These are phyloP conservation scores for Zosterops japonicus DNA, from an alignment of 2,113 vertebrate species.

Conservation along the genomic window DNA sequence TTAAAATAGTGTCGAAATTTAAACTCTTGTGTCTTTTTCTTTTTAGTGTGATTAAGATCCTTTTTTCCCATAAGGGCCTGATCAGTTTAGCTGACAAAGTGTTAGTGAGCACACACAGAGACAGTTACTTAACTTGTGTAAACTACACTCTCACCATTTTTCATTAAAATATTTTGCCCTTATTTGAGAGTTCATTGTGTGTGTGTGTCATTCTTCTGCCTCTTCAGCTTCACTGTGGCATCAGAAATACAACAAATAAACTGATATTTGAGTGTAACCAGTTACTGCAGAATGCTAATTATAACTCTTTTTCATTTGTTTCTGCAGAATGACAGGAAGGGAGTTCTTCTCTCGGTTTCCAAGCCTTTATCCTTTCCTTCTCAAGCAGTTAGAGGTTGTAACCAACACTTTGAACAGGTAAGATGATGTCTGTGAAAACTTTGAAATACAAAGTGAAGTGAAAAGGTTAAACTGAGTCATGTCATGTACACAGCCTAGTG, in stretches of 20 bases:
- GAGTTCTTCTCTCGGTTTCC: slow-evolving; percentile 96
- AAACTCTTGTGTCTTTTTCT: not conserved
- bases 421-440: not conserved
- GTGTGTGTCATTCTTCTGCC: not conserved
- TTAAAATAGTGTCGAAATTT: not conserved
- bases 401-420: slow-evolving; percentile 86
- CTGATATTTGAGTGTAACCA: not conserved
- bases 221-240: not conserved
- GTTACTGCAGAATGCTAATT: not conserved
- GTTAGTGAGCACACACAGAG: not conserved
- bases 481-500: not conserved
- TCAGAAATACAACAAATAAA: not conserved
- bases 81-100: not conserved
- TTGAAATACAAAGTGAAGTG: not conserved
- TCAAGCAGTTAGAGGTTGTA: slow-evolving; percentile 86
- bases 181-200: not conserved
- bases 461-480: not conserved
- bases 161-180: not conserved
- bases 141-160: not conserved
- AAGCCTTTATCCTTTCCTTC: slow-evolving; percentile 91
- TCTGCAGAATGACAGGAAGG: slow-evolving; percentile 90
- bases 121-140: not conserved
- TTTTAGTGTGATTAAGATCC: not conserved
- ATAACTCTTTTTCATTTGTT: not conserved
- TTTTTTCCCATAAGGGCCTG: not conserved